Base-by-base conservation (phyloP, 2,888 invertebrate species). In the Microctonus aethiopoides region DNA sequence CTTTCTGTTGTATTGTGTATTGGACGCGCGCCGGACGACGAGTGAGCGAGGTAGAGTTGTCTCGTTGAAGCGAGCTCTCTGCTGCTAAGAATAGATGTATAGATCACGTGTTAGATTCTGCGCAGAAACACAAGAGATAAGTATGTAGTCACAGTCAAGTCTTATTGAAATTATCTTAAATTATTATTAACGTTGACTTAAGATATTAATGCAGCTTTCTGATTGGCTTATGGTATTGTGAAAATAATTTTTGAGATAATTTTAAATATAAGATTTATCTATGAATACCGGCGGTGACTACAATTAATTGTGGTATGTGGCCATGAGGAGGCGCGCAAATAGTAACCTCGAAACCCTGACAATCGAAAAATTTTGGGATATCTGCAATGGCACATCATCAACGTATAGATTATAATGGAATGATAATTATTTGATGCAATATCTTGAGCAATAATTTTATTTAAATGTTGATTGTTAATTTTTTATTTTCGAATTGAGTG, bases 21-120 rank as follows among this genome's bases (percentile, higher is more conserved):
- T 85, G 87, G 86, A 86, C 89, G 88, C 89, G 88, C 89, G 89
- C 89, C 87, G 86, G 87, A 89, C 89, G 88, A 89, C 88, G 87
- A 87, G 85, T 87, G 84, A 85, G 80, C 85, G 86, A 85, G 85
- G 74, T 78, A 80, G 78, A 77, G 80, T 78, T 78, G 72, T 79
- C 79, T 77, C 78, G 80, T 76, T 76, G 77, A 80, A 80, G 77
- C 78, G 81, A 80, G 82, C 85, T 83, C 79, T 74, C 16, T 46
- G 16, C 7, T 46, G 81, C 84, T 85, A 85, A 85, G 84, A 86
- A 86, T 86, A 86, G 84, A 81, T 79, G 83, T 82, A 81, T 81
- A 79, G 80, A 77, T 81, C 85, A 86, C 86, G 84, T 86, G 85
- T 74, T 39, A 20, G 26, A 70, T 72, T 77, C 72, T 80, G 83